A percentile compares a stretch with the other conserved stretches of the same genome.
Conservation (phyloP, 2,113 vertebrate species). For the Myotis lucifugus region DNA sequence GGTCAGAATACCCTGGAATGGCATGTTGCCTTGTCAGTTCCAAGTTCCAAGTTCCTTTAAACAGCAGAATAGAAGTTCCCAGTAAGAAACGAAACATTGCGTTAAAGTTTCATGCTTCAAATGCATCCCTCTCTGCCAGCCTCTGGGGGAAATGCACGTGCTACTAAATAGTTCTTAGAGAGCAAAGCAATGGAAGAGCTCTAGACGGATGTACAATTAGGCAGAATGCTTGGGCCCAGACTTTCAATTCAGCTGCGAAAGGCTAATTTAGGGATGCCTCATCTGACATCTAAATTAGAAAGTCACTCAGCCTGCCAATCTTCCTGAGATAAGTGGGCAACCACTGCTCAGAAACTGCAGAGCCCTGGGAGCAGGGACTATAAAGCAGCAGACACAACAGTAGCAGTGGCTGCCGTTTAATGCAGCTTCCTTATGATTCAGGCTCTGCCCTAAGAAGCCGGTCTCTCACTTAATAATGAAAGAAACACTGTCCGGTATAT, state of each 20-base stretch:
- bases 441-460: not conserved
- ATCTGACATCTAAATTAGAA: constrained; percentile 15
- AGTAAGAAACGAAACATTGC: not conserved
- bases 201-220: not conserved
- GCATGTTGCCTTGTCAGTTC: not conserved
- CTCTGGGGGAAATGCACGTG: not conserved
- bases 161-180: not conserved
- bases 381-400: not conserved
- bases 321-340: not conserved
- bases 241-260: not conserved
- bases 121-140: not conserved
- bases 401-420: fast-evolving
- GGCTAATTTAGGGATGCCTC: constrained; percentile 2
- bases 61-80: not conserved
- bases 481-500: no score
- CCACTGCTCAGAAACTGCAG: no score
- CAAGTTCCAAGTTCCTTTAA: not conserved
- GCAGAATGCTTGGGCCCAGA: not conserved
- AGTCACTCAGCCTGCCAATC: not conserved
- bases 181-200: not conserved
- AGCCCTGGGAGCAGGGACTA: not conserved
- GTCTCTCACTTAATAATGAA: not conserved
- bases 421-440: not conserved
- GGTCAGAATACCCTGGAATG: not conserved
- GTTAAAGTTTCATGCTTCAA: not conserved